Evolutionary conservation across 2,888 invertebrate genomes (phyloP).

Genomic region (Nycteola revayana): DNA sequence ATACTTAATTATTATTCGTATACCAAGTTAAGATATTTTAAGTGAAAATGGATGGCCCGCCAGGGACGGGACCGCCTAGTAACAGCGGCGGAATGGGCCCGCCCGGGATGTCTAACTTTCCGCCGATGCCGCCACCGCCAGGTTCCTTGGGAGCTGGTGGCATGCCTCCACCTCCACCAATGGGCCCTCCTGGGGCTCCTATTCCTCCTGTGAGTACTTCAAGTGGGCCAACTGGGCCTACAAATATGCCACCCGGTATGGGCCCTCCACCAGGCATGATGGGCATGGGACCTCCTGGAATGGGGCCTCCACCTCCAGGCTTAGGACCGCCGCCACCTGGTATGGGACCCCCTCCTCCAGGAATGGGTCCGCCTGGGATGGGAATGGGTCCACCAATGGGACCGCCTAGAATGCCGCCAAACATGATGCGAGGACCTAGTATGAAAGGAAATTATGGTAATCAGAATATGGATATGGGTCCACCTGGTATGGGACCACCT

Average conservation of each 20-base stretch:
- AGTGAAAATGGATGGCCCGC: slow-evolving; percentile 64
- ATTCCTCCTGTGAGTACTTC: slow-evolving; percentile 52
- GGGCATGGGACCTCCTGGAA: slow-evolving; percentile 23
- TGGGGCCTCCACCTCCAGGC: slow-evolving; percentile 20
- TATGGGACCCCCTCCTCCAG: slow-evolving; percentile 21
- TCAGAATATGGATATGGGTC: slow-evolving; percentile 66
- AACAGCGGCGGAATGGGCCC: slow-evolving; percentile 58
- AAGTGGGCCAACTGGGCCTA: slow-evolving; percentile 37
- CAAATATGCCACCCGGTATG: slow-evolving; percentile 16
- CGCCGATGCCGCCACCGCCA: slow-evolving; percentile 61
- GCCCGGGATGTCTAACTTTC: slow-evolving; percentile 55
- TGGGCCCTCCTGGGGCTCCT: slow-evolving; percentile 53
- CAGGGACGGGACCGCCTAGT: slow-evolving; percentile 60
- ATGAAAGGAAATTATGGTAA: slow-evolving; percentile 53
- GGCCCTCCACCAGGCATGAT: slow-evolving; percentile 21
- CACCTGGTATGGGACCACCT: slow-evolving; percentile 70
- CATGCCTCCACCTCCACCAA: slow-evolving; percentile 41
- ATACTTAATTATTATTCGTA: too few relatives aligned
- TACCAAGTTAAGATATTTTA: too few relatives aligned
- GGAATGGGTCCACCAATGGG: slow-evolving; percentile 45
- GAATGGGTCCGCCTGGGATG: slow-evolving; percentile 38
- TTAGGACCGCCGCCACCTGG: slow-evolving; percentile 40
- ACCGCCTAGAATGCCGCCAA: slow-evolving; percentile 60
- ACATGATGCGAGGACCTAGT: slow-evolving; percentile 61
- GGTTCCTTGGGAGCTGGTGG: slow-evolving; percentile 47